These are phyloP conservation scores for Chanos chanos DNA, from an alignment of 2,797 vertebrate species.

Conservation along the genomic window DNA sequence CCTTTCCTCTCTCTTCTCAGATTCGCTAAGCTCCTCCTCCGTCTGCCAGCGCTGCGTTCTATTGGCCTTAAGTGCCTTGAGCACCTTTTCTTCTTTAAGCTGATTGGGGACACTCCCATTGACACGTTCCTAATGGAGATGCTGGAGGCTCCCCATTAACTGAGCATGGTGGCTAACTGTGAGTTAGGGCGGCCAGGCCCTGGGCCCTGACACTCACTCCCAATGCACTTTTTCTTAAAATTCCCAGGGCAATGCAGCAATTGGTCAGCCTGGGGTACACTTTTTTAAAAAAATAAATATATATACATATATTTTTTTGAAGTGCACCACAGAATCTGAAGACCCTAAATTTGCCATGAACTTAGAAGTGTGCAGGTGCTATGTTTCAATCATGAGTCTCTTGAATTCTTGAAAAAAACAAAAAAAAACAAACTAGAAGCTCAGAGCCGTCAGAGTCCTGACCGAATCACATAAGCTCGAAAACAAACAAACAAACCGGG, in stretches of 20 bases:
- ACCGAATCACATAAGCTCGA: conserved; percentile 65
- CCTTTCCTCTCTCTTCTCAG: conserved; percentile 53
- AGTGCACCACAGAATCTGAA: conserved; percentile 73
- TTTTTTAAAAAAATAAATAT: too few species aligned
- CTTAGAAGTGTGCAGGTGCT: conserved; percentile 73
- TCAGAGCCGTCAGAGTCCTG: conserved; percentile 54
- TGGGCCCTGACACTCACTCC: conserved; percentile 69
- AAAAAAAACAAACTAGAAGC: conserved; percentile 52
- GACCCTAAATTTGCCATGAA: conserved; percentile 73
- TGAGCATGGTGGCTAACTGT: conserved; percentile 58
- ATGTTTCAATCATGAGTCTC: conserved; percentile 62
- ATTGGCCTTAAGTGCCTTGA: conserved; percentile 96
- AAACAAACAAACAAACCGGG: too few species aligned
- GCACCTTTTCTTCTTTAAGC: conserved; percentile 98
- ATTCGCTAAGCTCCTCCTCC: conserved; percentile 92
- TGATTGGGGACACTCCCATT: conserved; percentile 95
- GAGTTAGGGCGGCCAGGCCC: conserved; percentile 62
- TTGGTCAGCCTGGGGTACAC: conserved; percentile 73
- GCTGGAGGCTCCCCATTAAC: conserved; percentile 92
- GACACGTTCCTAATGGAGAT: conserved; percentile 99
- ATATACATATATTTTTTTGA: conserved; percentile 25
- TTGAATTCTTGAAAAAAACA: conserved; percentile 63
- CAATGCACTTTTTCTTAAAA: conserved; percentile 82
- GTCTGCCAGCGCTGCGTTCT: conserved; percentile 90
- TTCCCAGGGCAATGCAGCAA: conserved; percentile 73